These are phyloP conservation scores for Anguilla japonica DNA, from an alignment of 2,113 vertebrate genomes.

Conservation along the genomic window DNA sequence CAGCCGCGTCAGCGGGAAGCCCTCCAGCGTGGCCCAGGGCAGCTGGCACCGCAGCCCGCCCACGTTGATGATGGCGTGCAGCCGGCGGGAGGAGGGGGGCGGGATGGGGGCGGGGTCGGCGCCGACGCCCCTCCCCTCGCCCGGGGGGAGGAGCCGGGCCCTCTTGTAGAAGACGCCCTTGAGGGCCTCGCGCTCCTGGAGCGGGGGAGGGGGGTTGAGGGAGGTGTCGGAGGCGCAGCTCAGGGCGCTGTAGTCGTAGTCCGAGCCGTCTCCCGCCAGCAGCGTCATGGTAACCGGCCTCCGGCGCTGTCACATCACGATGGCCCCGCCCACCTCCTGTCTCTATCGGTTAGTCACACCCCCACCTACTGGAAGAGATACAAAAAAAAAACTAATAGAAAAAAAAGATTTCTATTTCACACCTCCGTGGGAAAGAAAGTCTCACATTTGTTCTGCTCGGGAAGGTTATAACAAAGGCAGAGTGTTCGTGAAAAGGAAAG, in stretches of 20 bases:
- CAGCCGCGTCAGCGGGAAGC: conserved; percentile 89
- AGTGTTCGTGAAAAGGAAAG: conserved; percentile 4
- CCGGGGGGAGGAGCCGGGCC: conserved; percentile 74
- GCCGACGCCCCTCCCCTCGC: conserved; percentile 53
- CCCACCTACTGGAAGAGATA: conserved; percentile 37
- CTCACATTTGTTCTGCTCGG: neutral
- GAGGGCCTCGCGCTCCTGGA: conserved; percentile 76
- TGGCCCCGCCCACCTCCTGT: conserved; percentile 10
- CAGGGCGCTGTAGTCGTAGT: conserved; percentile 94
- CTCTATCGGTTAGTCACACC: conserved; percentile 33
- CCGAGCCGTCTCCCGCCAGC: conserved; percentile 90
- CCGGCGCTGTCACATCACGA: conserved; percentile 75
- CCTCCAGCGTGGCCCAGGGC: conserved; percentile 93
- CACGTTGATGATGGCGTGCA: conserved; percentile 92
- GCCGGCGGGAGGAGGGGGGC: conserved; percentile 71
- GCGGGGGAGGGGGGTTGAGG: conserved; percentile 73
- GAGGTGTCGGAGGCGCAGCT: conserved; percentile 90
- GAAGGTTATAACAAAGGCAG: conserved; percentile 3
- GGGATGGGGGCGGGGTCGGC: conserved; percentile 39
- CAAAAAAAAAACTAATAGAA: neutral
- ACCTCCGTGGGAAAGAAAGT: neutral
- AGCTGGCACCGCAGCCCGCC: conserved; percentile 92
- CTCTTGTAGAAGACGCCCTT: conserved; percentile 92
- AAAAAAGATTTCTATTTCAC: neutral
- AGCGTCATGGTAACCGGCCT: conserved; percentile 83